A percentile compares a stretch with the other conserved stretches of the same genome.
phyloP scores from a whole-genome alignment of 2,797 vertebrate species.

The Stomatorhinus walkeri region DNA sequence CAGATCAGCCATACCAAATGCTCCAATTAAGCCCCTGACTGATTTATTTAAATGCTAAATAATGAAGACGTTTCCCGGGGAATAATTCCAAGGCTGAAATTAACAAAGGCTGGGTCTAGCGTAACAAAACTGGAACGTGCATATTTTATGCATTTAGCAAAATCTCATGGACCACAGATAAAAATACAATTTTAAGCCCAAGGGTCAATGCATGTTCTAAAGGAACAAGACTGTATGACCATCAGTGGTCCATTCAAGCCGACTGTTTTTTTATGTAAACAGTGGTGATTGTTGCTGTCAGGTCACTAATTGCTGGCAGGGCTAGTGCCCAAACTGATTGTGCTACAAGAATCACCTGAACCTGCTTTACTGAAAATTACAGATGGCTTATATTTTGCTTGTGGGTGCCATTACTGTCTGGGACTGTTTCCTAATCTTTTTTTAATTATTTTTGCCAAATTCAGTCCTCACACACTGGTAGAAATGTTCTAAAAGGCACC shows the following conservation, averaged over 20 bases:
- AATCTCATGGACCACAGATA: neutral
- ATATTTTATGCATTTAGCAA: neutral
- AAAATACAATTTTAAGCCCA: neutral
- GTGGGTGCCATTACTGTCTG: neutral
- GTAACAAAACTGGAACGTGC: neutral
- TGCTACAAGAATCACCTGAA: neutral
- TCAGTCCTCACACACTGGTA: neutral
- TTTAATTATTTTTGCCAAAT: neutral
- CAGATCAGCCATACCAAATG: neutral
- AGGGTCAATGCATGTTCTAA: neutral
- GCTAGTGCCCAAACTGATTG: neutral
- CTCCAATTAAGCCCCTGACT: constrained; percentile 8
- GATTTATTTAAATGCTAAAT: constrained; percentile 15
- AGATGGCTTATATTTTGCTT: neutral
- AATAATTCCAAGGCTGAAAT: neutral
- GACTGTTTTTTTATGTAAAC: neutral
- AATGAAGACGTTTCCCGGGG: neutral
- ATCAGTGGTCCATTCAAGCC: neutral
- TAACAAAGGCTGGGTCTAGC: neutral
- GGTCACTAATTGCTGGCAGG: neutral
- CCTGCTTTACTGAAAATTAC: neutral
- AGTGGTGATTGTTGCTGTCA: neutral
- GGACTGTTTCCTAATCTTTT: neutral
- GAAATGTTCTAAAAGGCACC: neutral
- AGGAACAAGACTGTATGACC: neutral